Evolutionary conservation across 2,113 vertebrate genomes (phyloP).

Genomic region (Ammodytes dubius): DNA sequence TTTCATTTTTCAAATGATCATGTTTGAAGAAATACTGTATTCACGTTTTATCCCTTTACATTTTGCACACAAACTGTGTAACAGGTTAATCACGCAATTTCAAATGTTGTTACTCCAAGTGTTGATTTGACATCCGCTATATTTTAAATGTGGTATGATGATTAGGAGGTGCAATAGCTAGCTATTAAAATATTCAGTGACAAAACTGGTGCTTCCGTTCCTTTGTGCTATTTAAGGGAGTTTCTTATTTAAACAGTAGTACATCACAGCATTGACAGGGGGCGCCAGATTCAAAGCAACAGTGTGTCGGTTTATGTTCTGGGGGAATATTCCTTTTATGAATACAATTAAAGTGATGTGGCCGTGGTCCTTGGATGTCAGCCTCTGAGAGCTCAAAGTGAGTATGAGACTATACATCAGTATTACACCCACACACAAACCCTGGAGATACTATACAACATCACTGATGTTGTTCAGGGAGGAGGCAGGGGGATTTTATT

Average conservation of each 20-base stretch:
- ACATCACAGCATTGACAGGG: conserved; percentile 41
- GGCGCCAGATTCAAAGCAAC: conserved; percentile 67
- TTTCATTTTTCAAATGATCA: neutral
- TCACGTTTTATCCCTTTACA: neutral
- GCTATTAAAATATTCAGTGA: neutral
- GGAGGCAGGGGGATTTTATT: conserved; percentile 18
- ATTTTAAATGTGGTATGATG: neutral
- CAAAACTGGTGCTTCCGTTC: neutral
- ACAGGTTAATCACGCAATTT: neutral
- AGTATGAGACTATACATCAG: neutral
- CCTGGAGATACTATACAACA: conserved; percentile 12
- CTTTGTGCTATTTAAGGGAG: neutral
- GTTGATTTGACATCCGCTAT: neutral
- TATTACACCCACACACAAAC: conserved; percentile 26
- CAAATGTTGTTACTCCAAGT: neutral
- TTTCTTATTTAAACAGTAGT: conserved; percentile 28
- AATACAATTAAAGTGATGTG: conserved; percentile 33
- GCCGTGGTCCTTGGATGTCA: conserved; percentile 22
- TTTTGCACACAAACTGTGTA: neutral
- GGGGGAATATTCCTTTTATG: conserved; percentile 37
- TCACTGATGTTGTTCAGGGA: conserved; percentile 10
- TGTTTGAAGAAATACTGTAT: neutral
- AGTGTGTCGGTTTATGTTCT: neutral
- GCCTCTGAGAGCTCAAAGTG: conserved; percentile 19
- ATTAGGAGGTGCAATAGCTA: neutral